Evolutionary conservation across 2,797 vertebrate species (phyloP).

Genomic region (Saxicola maurus): DNA sequence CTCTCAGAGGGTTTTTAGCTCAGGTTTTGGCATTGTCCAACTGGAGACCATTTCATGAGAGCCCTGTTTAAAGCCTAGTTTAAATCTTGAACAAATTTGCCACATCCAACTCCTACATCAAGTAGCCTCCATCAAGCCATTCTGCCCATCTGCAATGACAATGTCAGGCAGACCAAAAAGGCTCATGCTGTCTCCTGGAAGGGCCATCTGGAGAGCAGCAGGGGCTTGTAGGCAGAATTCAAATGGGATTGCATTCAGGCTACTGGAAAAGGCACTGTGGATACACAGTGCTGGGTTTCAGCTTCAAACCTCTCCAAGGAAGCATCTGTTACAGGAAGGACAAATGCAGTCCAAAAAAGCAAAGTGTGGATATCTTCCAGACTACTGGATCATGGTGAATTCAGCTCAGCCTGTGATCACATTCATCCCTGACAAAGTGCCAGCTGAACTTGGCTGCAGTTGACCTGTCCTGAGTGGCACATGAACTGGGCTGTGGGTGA

Average conservation of each 20-base stretch:
- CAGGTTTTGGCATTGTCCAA: background rate
- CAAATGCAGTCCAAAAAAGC: background rate
- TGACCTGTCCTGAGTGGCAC: rapidly evolving
- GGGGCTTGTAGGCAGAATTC: background rate
- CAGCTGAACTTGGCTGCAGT: background rate
- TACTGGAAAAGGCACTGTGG: background rate
- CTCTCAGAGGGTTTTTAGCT: background rate
- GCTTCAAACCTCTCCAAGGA: background rate
- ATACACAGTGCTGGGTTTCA: background rate
- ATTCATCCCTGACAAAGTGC: background rate
- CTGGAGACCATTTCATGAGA: background rate
- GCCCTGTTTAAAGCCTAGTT: background rate
- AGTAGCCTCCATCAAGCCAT: background rate
- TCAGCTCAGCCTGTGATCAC: background rate
- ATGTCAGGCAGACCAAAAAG: background rate
- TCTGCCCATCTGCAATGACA: background rate
- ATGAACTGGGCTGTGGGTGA: background rate
- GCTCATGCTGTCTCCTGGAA: background rate
- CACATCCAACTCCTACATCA: background rate
- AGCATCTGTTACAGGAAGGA: background rate
- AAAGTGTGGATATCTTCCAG: background rate
- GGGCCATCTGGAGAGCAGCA: background rate
- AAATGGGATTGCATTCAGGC: background rate
- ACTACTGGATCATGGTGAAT: background rate
- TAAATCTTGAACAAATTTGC: background rate